phyloP scores from a whole-genome alignment of 2,888 invertebrate genomes.

The Perithous albicinctus region DNA sequence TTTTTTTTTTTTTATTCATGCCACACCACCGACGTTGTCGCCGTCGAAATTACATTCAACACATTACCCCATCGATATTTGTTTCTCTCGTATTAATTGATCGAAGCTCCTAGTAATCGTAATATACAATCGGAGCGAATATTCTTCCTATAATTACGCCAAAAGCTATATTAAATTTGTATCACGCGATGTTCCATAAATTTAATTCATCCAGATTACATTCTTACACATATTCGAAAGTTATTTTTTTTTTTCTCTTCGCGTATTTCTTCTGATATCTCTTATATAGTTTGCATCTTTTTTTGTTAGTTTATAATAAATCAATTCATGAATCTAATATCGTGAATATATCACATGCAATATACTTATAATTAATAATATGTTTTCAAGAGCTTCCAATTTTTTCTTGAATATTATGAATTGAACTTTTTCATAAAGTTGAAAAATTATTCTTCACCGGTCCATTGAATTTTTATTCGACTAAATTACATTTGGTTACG shows the following conservation, averaged over 20 bases:
- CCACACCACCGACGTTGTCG: conserved; percentile 11
- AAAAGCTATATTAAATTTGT: conserved; percentile 15
- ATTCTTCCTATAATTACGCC: not conserved
- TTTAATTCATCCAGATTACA: not conserved
- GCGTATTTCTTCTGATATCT: not conserved
- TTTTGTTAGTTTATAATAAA: not conserved
- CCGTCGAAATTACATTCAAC: conserved; percentile 21
- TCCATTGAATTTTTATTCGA: too few species aligned
- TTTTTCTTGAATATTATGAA: too few species aligned
- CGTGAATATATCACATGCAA: too few species aligned
- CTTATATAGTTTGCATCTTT: not conserved
- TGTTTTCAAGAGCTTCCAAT: too few species aligned
- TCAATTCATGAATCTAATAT: too few species aligned
- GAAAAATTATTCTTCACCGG: too few species aligned
- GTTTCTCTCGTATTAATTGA: conserved; percentile 1
- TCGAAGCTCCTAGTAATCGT: not conserved
- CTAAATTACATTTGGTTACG: too few species aligned
- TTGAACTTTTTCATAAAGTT: too few species aligned
- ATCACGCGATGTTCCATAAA: conserved; percentile 3
- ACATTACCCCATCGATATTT: not conserved
- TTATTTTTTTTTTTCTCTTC: too few species aligned
- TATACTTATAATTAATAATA: too few species aligned
- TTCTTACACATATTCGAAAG: not conserved
- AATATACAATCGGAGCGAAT: not conserved
- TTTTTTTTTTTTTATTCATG: conserved; percentile 24